Percentiles rank a stretch among this genome's conserved stretches.
Conservation (phyloP, 2,113 vertebrate genomes). For the Reinhardtius hippoglossoides region DNA sequence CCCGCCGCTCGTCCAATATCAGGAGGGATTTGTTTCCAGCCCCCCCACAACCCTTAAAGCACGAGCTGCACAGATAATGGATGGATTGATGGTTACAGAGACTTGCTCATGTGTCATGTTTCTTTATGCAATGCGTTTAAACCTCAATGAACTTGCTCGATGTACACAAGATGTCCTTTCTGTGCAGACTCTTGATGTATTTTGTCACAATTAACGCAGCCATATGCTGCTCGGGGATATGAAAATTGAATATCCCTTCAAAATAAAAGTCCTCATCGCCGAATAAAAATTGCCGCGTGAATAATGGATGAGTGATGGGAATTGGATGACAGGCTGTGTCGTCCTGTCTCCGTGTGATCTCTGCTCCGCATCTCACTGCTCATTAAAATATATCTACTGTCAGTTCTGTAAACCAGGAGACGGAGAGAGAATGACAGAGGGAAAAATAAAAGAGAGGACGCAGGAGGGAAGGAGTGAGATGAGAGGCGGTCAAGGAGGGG, state of each 20-base stretch:
- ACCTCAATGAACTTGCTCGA: constrained; percentile 6
- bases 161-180: constrained; percentile 5
- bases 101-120: background rate
- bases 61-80: background rate
- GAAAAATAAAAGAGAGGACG: constrained; percentile 25
- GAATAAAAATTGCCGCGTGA: constrained; percentile 61
- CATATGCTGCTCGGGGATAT: constrained; percentile 40
- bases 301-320: constrained; percentile 80
- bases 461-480: background rate
- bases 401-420: constrained; percentile 50
- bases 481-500: constrained; percentile 16
- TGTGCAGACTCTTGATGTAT: constrained; percentile 30
- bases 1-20: no score
- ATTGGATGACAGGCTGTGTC: constrained; percentile 71
- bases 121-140: background rate
- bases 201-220: constrained; percentile 65
- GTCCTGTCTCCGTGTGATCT: constrained; percentile 74
- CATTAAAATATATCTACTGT: constrained; percentile 76
- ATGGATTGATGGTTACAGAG: background rate
- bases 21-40: no score
- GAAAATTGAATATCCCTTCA: constrained; percentile 72
- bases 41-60: no score
- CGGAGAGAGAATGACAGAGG: constrained; percentile 41
- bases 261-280: constrained; percentile 71
- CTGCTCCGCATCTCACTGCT: constrained; percentile 73